phyloP scores from a whole-genome alignment of 2,113 vertebrate genomes.

The Castor canadensis region DNA sequence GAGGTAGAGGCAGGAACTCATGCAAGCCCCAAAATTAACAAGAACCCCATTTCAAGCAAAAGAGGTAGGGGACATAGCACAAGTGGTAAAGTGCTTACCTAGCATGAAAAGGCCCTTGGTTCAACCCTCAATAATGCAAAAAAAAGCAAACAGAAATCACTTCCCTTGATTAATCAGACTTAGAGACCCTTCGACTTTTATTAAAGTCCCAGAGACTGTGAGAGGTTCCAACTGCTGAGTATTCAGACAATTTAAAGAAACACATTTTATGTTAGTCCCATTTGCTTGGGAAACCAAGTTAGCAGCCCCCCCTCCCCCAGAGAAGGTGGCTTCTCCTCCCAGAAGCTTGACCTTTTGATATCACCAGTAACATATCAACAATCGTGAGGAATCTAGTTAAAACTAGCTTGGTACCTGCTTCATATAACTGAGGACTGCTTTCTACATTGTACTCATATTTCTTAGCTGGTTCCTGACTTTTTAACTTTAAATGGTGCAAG shows the following conservation, averaged over 20 bases:
- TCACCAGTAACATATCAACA: no score
- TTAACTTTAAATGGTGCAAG: background rate
- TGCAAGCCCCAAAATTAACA: no score
- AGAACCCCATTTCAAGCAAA: no score
- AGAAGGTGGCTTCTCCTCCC: background rate
- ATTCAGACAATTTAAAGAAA: background rate
- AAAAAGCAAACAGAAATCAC: background rate
- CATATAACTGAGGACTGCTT: background rate
- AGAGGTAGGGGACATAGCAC: no score
- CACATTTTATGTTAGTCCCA: background rate
- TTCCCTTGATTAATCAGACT: slow-evolving; percentile 39
- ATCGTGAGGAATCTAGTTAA: no score
- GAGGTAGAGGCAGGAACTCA: no score
- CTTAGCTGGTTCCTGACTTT: background rate
- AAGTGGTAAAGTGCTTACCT: no score
- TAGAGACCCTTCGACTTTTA: slow-evolving; percentile 52
- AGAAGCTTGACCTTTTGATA: background rate
- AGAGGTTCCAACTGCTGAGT: background rate
- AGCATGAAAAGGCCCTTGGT: slow-evolving; percentile 41
- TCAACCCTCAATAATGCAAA: background rate
- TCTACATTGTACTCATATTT: background rate
- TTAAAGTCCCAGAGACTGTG: background rate
- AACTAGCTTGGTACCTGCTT: background rate
- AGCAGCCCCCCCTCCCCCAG: background rate
- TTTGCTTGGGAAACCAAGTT: background rate